Base-by-base conservation (phyloP, 2,113 vertebrate species). In the Formicarius rufipectus region DNA sequence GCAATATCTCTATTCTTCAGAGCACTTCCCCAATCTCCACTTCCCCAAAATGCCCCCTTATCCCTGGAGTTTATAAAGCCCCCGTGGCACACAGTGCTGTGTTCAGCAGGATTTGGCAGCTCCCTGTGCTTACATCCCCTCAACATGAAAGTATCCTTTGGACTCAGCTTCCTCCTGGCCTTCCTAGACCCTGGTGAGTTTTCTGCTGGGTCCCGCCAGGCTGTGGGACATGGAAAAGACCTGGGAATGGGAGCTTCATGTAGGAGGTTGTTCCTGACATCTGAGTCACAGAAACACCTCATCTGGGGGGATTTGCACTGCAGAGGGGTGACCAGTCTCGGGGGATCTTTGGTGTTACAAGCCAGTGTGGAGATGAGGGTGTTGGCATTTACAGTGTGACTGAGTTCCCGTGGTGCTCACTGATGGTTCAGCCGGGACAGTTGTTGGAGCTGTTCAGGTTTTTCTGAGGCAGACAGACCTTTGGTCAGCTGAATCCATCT, bases 141-240 rank as follows among this genome's bases (percentile, higher is more conserved):
- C 86, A 91, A 10, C 80, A 95, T 97, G 94, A 81, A 85, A 75
- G 17, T 39, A 3, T 67, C 56, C 10, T 52, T 95, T 49, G 60
- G 73, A 60, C 22, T 97, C 35, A 72, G 73, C 35, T 55, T 96
- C 28, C 39, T 95, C 47, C 53, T 95, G 86, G 58, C 76, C 82
- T 84, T 97, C 40, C 60, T 97, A 71, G 80, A 91, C 6, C 4
- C 69, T 40, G 96, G 95, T 97, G 52, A 95, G 86, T 72, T 74
- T 92, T 84, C 18, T 0, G 1, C 8, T 55, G 37, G 13, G 50
- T 60, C 6, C 10, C 73, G 28, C 0, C 1, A 42, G 42, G 10
- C 9, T 67, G 23, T 1, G 8, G 66, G 63, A 33, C 2, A 3
- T 12, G 3, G 31, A 81, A 84, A 25, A 45, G 25, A 21, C 64